Evolutionary conservation across 2,888 invertebrate genomes (phyloP).

Genomic region (Pantelozetes paolii): DNA sequence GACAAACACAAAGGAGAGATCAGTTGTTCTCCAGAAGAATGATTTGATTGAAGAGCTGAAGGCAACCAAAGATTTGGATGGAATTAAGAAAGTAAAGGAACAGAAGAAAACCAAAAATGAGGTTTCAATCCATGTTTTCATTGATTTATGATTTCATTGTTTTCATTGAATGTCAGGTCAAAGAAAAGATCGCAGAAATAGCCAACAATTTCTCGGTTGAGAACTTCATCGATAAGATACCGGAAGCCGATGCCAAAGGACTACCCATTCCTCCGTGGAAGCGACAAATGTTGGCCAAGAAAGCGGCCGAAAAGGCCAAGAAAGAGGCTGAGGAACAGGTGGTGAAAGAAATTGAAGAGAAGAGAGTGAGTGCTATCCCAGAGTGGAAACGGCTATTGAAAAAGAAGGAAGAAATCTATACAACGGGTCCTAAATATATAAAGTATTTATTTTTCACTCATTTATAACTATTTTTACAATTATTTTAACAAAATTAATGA

Average conservation of each 20-base stretch:
- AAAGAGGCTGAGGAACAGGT: slow-evolving; percentile 78
- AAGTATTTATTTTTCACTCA: slow-evolving; percentile 7
- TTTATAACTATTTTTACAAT: not conserved
- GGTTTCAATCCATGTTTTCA: slow-evolving; percentile 55
- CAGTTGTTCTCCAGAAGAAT: slow-evolving; percentile 46
- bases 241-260: slow-evolving; percentile 80
- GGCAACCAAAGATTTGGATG: slow-evolving; percentile 83
- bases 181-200: slow-evolving; percentile 76
- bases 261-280: slow-evolving; percentile 91
- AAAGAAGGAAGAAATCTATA: slow-evolving; percentile 32
- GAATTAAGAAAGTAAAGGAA: slow-evolving; percentile 87
- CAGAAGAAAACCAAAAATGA: slow-evolving; percentile 80
- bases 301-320: slow-evolving; percentile 86
- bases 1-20: slow-evolving; percentile 50
- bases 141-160: not conserved
- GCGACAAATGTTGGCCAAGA: slow-evolving; percentile 87
- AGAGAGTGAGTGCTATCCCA: slow-evolving; percentile 71
- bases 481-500: not conserved
- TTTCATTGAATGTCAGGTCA: slow-evolving; percentile 59
- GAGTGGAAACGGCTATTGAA: slow-evolving; percentile 69
- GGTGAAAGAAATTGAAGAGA: slow-evolving; percentile 50
- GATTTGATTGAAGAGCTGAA: slow-evolving; percentile 88
- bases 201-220: slow-evolving; percentile 76
- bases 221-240: slow-evolving; percentile 84
- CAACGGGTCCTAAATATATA: slow-evolving; percentile 17